A percentile compares a stretch with the other conserved stretches of the same genome.
Conservation (phyloP, 1,140 invertebrate species). For the Orius insidiosus region DNA sequence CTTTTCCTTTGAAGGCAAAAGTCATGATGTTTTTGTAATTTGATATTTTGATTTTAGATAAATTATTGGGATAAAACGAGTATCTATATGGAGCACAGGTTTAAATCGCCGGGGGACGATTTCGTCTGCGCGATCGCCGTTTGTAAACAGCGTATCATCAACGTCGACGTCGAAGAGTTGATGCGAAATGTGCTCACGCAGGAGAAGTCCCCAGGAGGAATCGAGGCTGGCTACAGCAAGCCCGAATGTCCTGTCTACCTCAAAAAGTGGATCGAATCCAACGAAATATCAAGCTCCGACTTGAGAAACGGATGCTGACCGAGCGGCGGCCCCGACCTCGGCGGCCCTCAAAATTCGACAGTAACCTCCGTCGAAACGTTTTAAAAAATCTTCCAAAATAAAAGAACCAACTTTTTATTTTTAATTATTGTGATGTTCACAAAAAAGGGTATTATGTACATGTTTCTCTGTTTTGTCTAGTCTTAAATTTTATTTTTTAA, state of each 20-base stretch:
- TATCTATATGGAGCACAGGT: slow-evolving; percentile 73
- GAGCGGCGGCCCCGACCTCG: not conserved
- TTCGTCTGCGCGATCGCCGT: slow-evolving; percentile 68
- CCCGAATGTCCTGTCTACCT: not conserved
- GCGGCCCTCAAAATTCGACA: too few relatives aligned
- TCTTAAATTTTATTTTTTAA: too few relatives aligned
- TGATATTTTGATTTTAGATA: slow-evolving; percentile 30
- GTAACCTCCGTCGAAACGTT: too few relatives aligned
- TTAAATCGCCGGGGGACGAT: slow-evolving; percentile 54
- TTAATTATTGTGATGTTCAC: too few relatives aligned
- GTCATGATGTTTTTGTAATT: too few relatives aligned
- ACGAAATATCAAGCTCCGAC: slow-evolving; percentile 45
- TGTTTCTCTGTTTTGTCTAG: too few relatives aligned
- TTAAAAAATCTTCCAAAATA: too few relatives aligned
- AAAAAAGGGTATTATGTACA: too few relatives aligned
- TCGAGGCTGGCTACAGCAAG: slow-evolving; percentile 23
- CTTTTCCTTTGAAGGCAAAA: too few relatives aligned
- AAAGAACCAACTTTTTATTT: too few relatives aligned
- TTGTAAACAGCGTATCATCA: slow-evolving; percentile 52
- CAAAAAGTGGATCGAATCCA: slow-evolving; percentile 45
- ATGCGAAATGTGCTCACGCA: slow-evolving; percentile 28
- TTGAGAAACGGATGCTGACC: slow-evolving; percentile 29
- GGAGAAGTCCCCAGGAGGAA: slow-evolving; percentile 20
- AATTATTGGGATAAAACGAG: slow-evolving; percentile 72
- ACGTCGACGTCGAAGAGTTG: slow-evolving; percentile 42